Conservation (phyloP, 2,888 invertebrate species). For the Shargacucullia verbasci region DNA sequence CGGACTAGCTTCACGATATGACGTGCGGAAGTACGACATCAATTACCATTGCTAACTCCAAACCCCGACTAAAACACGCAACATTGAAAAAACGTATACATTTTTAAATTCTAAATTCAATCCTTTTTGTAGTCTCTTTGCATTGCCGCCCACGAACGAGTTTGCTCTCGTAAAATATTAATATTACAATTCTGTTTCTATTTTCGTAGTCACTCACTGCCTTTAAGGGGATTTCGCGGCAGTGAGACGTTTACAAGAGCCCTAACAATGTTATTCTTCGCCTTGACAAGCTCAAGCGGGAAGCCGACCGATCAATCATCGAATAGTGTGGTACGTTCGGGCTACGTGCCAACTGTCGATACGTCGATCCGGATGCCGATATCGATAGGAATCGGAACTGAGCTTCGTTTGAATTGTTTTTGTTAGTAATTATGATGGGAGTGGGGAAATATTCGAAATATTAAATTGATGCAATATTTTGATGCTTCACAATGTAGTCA, state of each 20-base stretch:
- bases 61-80: constrained; percentile 31
- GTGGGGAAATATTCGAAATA: constrained; percentile 3
- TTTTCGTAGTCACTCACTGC: constrained; percentile 63
- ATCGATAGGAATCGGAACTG: constrained; percentile 48
- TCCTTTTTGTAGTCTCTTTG: constrained; percentile 42
- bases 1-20: constrained; percentile 24
- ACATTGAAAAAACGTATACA: constrained; percentile 30
- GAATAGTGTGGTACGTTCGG: constrained; percentile 69
- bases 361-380: constrained; percentile 59
- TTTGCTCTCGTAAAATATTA: constrained; percentile 53
- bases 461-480: not conserved
- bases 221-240: constrained; percentile 80
- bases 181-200: constrained; percentile 58
- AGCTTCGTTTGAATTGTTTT: constrained; percentile 27
- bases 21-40: constrained; percentile 23
- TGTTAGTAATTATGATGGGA: constrained; percentile 31
- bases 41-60: constrained; percentile 54
- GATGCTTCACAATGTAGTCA: too few relatives aligned
- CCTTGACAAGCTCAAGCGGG: constrained; percentile 80
- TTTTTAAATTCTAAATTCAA: constrained; percentile 56
- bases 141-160: constrained; percentile 40
- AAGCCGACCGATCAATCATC: constrained; percentile 83
- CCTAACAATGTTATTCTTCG: constrained; percentile 87
- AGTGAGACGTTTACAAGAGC: constrained; percentile 83
- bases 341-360: constrained; percentile 65